Evolutionary conservation across 2,888 invertebrate genomes (phyloP).

Genomic region (Timema cristinae): DNA sequence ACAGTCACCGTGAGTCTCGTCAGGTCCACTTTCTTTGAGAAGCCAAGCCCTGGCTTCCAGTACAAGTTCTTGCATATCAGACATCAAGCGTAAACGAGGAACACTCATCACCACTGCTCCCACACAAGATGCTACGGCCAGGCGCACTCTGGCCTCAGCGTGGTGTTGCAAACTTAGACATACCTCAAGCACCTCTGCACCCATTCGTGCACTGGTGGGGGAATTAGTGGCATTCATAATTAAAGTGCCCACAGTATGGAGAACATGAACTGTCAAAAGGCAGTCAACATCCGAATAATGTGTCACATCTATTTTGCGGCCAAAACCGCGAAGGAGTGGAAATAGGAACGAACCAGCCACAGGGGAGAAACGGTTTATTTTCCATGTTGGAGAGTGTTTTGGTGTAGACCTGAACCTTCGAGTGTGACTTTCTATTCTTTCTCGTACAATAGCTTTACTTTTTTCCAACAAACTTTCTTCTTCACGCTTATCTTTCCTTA

Average conservation of each 20-base stretch:
- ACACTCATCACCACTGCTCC: conserved; percentile 61
- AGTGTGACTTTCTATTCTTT: conserved; percentile 69
- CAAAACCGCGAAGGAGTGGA: conserved; percentile 67
- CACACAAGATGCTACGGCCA: conserved; percentile 62
- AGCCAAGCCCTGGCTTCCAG: conserved; percentile 67
- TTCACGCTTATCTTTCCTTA: conserved; percentile 34
- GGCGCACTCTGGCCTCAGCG: conserved; percentile 60
- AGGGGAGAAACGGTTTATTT: conserved; percentile 63
- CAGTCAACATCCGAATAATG: conserved; percentile 24
- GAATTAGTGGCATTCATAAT: conserved; percentile 67
- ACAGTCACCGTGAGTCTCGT: neutral
- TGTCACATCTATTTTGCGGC: conserved; percentile 44
- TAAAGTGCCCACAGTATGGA: conserved; percentile 64
- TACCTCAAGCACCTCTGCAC: conserved; percentile 65
- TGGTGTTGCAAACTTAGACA: conserved; percentile 61
- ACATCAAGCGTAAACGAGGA: conserved; percentile 53
- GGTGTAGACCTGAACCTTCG: conserved; percentile 52
- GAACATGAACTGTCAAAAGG: conserved; percentile 58
- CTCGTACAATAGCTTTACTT: conserved; percentile 57
- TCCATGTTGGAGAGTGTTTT: conserved; percentile 40
- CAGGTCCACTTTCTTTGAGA: conserved; percentile 48
- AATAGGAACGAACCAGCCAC: conserved; percentile 81
- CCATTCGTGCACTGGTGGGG: conserved; percentile 58
- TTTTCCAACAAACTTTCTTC: conserved; percentile 5
- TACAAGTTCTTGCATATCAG: conserved; percentile 59